These are phyloP conservation scores for Mamestra configurata DNA, from an alignment of 1,140 invertebrate genomes.

Conservation along the genomic window DNA sequence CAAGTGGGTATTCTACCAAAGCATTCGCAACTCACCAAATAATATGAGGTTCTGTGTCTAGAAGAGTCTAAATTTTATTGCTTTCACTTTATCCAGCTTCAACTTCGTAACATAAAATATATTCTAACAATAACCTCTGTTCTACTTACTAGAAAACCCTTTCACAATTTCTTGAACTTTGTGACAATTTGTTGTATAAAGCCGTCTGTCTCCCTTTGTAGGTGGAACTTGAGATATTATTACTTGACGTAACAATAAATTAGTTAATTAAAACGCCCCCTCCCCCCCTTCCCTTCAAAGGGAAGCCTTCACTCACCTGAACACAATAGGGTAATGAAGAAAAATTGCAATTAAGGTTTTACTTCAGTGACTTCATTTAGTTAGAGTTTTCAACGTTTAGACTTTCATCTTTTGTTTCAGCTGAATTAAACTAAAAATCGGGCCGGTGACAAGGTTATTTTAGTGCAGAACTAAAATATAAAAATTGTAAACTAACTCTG, in stretches of 20 bases:
- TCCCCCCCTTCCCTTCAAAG: background rate
- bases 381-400: constrained; percentile 18
- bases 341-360: constrained; percentile 44
- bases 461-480: too few species aligned
- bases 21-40: background rate
- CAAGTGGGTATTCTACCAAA: background rate
- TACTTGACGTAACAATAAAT: constrained; percentile 44
- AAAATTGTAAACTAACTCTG: too few species aligned
- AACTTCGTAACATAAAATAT: constrained; percentile 24
- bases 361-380: constrained; percentile 25
- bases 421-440: background rate
- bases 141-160: constrained; percentile 34
- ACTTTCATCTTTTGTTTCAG: background rate
- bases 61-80: background rate
- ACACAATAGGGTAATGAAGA: constrained; percentile 34
- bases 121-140: constrained; percentile 7
- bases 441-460: background rate
- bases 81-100: background rate
- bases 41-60: background rate
- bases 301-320: constrained; percentile 38
- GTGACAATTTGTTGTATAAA: constrained; percentile 43
- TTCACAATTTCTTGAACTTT: constrained; percentile 34
- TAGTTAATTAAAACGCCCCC: constrained; percentile 21
- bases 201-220: constrained; percentile 20
- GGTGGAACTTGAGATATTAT: constrained; percentile 34